Conservation (phyloP, 2,113 vertebrate genomes). For the Ctenomys sociabilis region DNA sequence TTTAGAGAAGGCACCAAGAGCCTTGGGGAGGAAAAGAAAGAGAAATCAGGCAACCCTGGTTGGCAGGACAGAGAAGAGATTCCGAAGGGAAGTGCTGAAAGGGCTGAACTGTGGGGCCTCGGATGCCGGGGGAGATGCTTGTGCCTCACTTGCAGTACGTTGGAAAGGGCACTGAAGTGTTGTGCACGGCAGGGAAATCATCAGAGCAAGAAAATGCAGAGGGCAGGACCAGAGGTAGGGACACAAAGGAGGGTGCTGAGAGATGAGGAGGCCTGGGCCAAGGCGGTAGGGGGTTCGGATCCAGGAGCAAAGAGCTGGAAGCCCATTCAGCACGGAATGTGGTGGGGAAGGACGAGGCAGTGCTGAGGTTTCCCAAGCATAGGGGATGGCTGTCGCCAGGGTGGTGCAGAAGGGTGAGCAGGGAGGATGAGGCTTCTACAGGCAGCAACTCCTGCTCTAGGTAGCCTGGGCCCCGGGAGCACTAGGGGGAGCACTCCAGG, state of each 20-base stretch:
- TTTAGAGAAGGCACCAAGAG: neutral
- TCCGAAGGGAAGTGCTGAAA: neutral
- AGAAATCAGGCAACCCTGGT: neutral
- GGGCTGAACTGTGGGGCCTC: neutral
- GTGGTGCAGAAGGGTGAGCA: neutral
- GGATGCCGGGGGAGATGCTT: neutral
- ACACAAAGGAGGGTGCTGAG: neutral
- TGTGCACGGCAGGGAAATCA: neutral
- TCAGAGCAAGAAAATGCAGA: neutral
- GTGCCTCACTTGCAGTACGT: neutral
- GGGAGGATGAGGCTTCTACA: neutral
- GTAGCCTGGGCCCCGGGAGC: neutral
- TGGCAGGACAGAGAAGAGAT: neutral
- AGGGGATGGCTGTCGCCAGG: neutral
- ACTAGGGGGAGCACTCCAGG: neutral
- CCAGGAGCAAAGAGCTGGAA: neutral
- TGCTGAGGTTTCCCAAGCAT: neutral
- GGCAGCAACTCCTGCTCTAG: neutral
- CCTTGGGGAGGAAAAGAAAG: neutral
- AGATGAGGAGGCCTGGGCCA: neutral
- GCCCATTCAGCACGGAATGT: fast-evolving
- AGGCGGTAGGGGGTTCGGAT: neutral
- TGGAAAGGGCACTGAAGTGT: fast-evolving
- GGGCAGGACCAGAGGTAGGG: neutral
- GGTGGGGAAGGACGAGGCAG: neutral